These are phyloP conservation scores for Rotaria macrura DNA, from an alignment of 2,888 invertebrate species.

Conservation along the genomic window DNA sequence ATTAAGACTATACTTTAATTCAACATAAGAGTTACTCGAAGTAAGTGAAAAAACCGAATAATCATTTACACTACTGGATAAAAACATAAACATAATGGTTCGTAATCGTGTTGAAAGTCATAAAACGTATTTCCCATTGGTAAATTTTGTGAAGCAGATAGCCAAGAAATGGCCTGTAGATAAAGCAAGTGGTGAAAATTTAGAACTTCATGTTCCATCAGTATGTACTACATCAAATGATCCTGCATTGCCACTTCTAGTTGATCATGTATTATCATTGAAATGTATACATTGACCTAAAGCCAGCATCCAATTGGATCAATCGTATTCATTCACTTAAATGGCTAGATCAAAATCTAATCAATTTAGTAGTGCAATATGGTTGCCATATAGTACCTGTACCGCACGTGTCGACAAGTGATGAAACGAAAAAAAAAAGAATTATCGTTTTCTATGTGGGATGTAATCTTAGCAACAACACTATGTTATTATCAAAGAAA, in stretches of 20 bases:
- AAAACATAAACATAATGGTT: background rate
- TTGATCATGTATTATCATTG: background rate
- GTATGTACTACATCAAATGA: background rate
- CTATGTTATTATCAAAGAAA: background rate
- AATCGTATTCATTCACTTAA: background rate
- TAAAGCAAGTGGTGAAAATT: background rate
- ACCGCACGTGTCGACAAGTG: background rate
- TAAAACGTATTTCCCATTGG: background rate
- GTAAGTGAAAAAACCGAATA: background rate
- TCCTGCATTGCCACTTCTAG: background rate
- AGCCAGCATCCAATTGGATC: background rate
- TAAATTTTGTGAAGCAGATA: background rate
- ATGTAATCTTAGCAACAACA: background rate
- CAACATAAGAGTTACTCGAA: background rate
- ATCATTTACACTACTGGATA: background rate
- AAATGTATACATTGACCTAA: background rate
- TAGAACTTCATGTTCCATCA: background rate
- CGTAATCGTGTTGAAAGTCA: background rate
- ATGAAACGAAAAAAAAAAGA: background rate
- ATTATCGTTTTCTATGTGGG: background rate
- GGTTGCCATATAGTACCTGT: background rate
- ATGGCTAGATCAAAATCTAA: background rate
- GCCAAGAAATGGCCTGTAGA: background rate
- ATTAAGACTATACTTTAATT: background rate
- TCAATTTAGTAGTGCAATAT: background rate